phyloP scores from a whole-genome alignment of 2,797 vertebrate species.

The Hemibagrus guttatus region DNA sequence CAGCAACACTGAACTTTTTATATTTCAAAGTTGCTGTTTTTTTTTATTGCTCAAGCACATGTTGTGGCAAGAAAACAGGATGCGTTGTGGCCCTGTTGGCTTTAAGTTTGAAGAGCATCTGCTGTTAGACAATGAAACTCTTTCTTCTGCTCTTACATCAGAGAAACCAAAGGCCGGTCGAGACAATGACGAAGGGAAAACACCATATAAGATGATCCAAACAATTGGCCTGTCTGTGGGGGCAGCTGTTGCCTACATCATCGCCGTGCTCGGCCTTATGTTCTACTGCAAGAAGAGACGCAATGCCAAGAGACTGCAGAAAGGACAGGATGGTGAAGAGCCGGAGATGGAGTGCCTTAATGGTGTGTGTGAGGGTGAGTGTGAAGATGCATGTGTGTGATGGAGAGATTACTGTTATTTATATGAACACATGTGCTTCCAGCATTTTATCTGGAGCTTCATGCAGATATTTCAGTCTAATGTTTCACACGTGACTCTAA shows the following conservation, averaged over 20 bases:
- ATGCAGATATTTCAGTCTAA: constrained; percentile 1
- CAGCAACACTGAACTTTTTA: neutral
- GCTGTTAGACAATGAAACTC: neutral
- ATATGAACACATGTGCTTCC: neutral
- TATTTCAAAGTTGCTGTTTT: neutral
- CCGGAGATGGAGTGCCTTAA: constrained; percentile 97
- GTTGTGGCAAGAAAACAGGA: neutral
- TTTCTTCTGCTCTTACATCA: constrained; percentile 59
- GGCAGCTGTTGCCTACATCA: constrained; percentile 95
- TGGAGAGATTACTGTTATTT: neutral
- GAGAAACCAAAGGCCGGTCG: constrained; percentile 79
- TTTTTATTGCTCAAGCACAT: neutral
- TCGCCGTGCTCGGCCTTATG: constrained; percentile 96
- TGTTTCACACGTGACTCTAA: neutral
- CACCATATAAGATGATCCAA: constrained; percentile 99
- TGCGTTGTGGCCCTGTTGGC: neutral
- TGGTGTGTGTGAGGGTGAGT: constrained; percentile 60
- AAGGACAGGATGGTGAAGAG: constrained; percentile 88
- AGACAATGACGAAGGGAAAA: constrained; percentile 70
- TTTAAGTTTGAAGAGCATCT: neutral
- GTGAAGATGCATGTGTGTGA: neutral
- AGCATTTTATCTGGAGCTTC: neutral
- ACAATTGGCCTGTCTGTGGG: constrained; percentile 96
- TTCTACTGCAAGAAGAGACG: constrained; percentile 99
- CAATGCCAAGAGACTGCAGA: constrained; percentile 88